Percentiles rank a stretch among this genome's conserved stretches.
These are phyloP conservation scores for Eleutherodactylus coqui DNA, from an alignment of 2,797 vertebrate species.

Conservation along the genomic window DNA sequence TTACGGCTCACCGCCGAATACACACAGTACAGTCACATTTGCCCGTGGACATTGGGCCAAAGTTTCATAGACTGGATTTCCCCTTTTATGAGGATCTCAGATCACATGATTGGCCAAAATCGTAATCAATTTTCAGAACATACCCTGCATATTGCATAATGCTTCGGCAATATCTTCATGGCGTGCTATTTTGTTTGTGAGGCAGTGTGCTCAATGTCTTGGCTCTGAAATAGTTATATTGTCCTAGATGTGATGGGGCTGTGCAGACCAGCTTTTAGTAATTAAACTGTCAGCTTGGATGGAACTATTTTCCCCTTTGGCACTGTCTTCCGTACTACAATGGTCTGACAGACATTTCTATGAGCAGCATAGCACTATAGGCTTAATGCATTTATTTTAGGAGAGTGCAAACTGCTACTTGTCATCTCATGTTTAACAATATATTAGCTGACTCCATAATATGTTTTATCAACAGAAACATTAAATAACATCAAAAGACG, in stretches of 20 bases:
- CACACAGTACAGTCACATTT: no score
- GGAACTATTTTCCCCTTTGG: constrained; percentile 39
- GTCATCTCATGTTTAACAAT: constrained; percentile 34
- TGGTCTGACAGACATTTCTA: constrained; percentile 49
- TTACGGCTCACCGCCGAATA: no score
- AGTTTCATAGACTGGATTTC: no score
- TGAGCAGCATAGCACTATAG: constrained; percentile 31
- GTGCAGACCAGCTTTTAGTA: constrained; percentile 35
- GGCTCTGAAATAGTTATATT: constrained; percentile 31
- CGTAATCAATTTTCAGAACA: no score
- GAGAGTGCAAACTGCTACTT: constrained; percentile 34
- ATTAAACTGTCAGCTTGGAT: constrained; percentile 52
- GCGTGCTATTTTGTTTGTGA: no score
- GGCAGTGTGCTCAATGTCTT: not conserved
- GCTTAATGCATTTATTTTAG: constrained; percentile 53
- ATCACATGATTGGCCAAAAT: no score
- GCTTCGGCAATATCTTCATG: no score
- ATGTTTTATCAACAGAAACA: constrained; percentile 13
- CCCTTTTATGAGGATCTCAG: no score
- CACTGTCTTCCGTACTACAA: constrained; percentile 23
- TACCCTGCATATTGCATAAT: no score
- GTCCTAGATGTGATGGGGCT: constrained; percentile 3
- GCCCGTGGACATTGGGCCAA: no score
- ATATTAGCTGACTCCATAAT: constrained; percentile 24
- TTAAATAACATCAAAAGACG: constrained; percentile 22